phyloP scores from a whole-genome alignment of 2,797 vertebrate species.

The Melanotaenia boesemani region DNA sequence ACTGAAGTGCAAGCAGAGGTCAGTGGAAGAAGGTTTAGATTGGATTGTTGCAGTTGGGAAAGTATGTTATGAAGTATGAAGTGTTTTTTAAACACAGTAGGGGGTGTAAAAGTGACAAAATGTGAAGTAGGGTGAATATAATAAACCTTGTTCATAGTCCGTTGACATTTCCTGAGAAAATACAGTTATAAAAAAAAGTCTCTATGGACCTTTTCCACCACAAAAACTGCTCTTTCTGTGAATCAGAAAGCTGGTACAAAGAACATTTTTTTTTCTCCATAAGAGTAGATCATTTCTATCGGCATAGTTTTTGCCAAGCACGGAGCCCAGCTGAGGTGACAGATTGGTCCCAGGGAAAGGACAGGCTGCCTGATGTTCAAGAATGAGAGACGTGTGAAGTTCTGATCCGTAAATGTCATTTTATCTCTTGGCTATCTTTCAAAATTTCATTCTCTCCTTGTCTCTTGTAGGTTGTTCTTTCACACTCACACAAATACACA shows the following conservation, averaged over 20 bases:
- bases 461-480: slow-evolving; percentile 60
- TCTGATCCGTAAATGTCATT: slow-evolving; percentile 79
- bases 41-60: slow-evolving; percentile 32
- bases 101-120: slow-evolving; percentile 29
- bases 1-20: slow-evolving; percentile 38
- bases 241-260: slow-evolving; percentile 20
- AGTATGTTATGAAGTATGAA: slow-evolving; percentile 20
- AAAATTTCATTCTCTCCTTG: slow-evolving; percentile 58
- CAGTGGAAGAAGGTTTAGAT: slow-evolving; percentile 22
- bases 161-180: slow-evolving; percentile 17
- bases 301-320: slow-evolving; percentile 38
- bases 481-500: slow-evolving; percentile 22
- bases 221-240: slow-evolving; percentile 27
- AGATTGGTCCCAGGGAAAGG: slow-evolving; percentile 61
- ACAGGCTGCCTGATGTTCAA: slow-evolving; percentile 58
- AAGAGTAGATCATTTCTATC: slow-evolving; percentile 38
- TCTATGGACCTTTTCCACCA: slow-evolving; percentile 9
- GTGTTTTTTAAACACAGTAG: slow-evolving; percentile 35
- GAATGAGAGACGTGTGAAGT: slow-evolving; percentile 63
- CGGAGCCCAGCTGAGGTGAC: slow-evolving; percentile 54
- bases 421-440: slow-evolving; percentile 73
- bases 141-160: slow-evolving; percentile 20
- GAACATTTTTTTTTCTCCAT: not conserved
- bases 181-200: not conserved
- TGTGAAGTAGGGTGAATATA: slow-evolving; percentile 17